Evolutionary conservation across 2,888 invertebrate genomes (phyloP), one percentile per base, ranked within the genome.

Genomic region (Heliconius sara): DNA sequence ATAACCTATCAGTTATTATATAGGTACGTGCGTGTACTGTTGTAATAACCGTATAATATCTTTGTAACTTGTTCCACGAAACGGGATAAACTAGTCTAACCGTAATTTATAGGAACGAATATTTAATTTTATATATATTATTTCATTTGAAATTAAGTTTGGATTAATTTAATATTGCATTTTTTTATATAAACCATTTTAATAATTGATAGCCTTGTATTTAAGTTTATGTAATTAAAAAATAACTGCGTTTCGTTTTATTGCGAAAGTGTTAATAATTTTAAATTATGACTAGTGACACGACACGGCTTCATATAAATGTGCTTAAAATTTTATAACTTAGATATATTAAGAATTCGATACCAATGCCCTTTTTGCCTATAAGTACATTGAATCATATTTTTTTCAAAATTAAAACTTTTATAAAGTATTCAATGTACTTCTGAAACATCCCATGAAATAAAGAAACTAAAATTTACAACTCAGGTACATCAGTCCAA

Each of bases 1-100:
- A 72, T 60, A 78, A 68, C 74, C 39, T 47, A 68, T 78, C 43
- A 34, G 73, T 67, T 68, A 63, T 73, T 67, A 79, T 79, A 75
- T 76, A 39, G 9, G 39, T 39, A 77, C 43, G 43, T 66, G 52
- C 52, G 52, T 52, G 43, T 60, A 65, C 66, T 43, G 75, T 70
- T 70, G 43, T 43, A 25, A 70, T 70, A 70, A 70, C 70, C 43
- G 70, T 75, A 66, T 65, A 47, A 60, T 47, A 66, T 65, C 7
- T 66, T 22, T 47, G 27, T 66, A 75, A 43, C 75, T 39, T 66
- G 65, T 66, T 75, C 16, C 27, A 63, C 22, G 72, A 74, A 80
- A 81, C 81, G 79, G 81, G 83, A 80, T 72, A 74, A 70, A 77
- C 81, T 76, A 67, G 82, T 81, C 65, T 66, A 76, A 75, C 66